These are phyloP conservation scores for Tenthredo distinguenda DNA, from an alignment of 2,888 invertebrate species.

Conservation along the genomic window DNA sequence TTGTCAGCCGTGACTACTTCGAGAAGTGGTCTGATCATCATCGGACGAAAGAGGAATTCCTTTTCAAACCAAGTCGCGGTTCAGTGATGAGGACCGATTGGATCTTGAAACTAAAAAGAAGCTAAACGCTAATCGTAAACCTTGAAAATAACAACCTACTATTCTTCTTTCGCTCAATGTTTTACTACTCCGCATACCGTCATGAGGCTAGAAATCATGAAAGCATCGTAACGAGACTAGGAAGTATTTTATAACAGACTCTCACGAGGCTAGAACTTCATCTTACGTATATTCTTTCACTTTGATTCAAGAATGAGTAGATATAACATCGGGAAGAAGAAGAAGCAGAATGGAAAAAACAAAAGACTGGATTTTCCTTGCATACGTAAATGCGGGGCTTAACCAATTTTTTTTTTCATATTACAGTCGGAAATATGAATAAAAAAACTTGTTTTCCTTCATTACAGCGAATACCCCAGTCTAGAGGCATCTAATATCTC, in stretches of 20 bases:
- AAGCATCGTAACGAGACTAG: background rate
- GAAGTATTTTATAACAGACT: background rate
- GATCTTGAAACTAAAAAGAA: constrained; percentile 15
- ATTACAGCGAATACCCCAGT: too few species aligned
- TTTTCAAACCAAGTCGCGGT: constrained; percentile 13
- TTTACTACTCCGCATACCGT: background rate
- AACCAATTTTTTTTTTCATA: background rate
- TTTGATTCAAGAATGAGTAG: background rate
- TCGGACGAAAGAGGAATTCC: constrained; percentile 1
- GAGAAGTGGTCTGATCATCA: background rate
- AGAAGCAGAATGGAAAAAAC: background rate
- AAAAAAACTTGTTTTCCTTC: background rate
- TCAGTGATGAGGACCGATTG: constrained; percentile 35
- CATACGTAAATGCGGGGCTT: background rate
- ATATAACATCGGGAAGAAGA: background rate
- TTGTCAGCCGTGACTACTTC: constrained; percentile 42
- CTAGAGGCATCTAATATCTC: too few species aligned
- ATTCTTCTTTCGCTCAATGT: background rate
- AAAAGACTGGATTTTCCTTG: background rate
- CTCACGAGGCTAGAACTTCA: background rate
- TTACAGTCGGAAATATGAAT: background rate
- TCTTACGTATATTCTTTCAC: background rate
- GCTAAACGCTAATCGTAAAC: constrained; percentile 31
- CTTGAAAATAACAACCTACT: constrained; percentile 8
- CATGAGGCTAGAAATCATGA: background rate